These are phyloP conservation scores for Clamator glandarius DNA, from an alignment of 2,797 vertebrate genomes.

Conservation along the genomic window DNA sequence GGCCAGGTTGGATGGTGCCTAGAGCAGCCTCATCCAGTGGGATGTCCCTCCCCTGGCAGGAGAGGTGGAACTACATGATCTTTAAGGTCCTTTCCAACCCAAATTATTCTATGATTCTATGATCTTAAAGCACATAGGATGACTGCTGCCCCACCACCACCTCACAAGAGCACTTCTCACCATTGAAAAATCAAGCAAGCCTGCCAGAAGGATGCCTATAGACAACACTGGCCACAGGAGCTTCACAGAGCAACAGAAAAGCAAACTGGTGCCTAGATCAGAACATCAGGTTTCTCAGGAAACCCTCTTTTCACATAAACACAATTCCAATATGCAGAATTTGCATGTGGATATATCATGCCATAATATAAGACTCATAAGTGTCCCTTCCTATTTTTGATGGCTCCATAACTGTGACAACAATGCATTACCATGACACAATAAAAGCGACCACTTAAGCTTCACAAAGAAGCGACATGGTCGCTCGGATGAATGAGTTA, in stretches of 20 bases:
- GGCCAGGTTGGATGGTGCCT: too few relatives aligned
- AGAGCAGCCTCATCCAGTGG: too few relatives aligned
- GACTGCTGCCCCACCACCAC: not conserved
- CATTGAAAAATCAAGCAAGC: not conserved
- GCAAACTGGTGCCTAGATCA: not conserved
- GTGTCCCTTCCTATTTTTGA: not conserved
- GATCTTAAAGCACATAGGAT: not conserved
- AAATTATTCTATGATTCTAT: too few relatives aligned
- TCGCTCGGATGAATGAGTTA: not conserved
- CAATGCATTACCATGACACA: not conserved
- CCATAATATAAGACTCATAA: not conserved
- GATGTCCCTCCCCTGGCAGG: too few relatives aligned
- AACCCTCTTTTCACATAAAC: not conserved
- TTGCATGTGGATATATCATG: not conserved
- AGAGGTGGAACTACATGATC: too few relatives aligned
- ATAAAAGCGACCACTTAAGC: not conserved
- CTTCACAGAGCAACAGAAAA: not conserved
- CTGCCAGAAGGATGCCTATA: not conserved
- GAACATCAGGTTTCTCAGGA: not conserved
- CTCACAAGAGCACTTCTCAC: not conserved
- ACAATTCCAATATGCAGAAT: not conserved
- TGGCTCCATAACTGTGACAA: not conserved
- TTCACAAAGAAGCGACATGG: not conserved
- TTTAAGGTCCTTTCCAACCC: too few relatives aligned
- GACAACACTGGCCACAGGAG: too few relatives aligned